These are phyloP conservation scores for Hypotaenidia okinawae DNA, from an alignment of 2,797 vertebrate species.

Conservation along the genomic window DNA sequence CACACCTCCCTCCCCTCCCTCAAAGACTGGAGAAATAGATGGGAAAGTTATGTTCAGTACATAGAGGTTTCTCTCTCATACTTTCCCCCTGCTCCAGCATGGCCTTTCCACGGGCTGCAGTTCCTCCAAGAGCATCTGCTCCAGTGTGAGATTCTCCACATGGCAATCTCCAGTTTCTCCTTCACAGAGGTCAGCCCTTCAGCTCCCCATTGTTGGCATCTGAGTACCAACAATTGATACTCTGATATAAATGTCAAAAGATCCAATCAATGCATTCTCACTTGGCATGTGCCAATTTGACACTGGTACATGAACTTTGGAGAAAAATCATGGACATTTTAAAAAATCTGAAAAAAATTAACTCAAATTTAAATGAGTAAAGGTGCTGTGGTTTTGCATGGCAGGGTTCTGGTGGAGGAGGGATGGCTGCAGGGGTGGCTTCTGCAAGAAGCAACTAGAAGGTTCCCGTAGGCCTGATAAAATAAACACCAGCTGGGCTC, in stretches of 20 bases:
- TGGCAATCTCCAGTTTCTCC: background rate
- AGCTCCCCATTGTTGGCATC: background rate
- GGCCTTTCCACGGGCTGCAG: accelerated
- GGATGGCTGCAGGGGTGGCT: too few species aligned
- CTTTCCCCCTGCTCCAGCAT: background rate
- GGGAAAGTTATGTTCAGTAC: background rate
- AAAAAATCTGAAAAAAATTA: background rate
- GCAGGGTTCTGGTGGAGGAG: too few species aligned
- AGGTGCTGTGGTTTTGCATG: too few species aligned
- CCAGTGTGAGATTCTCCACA: accelerated
- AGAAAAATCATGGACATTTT: background rate
- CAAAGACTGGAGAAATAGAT: background rate
- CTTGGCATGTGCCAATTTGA: background rate
- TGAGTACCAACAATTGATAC: background rate
- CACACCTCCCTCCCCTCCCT: accelerated
- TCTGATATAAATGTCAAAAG: background rate
- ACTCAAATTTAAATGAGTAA: background rate
- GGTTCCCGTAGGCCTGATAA: too few species aligned
- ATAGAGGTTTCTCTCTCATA: background rate
- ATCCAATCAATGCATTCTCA: background rate
- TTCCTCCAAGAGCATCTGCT: background rate
- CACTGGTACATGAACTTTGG: background rate
- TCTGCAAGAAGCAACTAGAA: too few species aligned
- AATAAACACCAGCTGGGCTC: too few species aligned
- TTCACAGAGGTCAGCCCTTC: background rate